These are phyloP conservation scores for Casuarius casuarius DNA, from an alignment of 2,113 vertebrate species.

Conservation along the genomic window DNA sequence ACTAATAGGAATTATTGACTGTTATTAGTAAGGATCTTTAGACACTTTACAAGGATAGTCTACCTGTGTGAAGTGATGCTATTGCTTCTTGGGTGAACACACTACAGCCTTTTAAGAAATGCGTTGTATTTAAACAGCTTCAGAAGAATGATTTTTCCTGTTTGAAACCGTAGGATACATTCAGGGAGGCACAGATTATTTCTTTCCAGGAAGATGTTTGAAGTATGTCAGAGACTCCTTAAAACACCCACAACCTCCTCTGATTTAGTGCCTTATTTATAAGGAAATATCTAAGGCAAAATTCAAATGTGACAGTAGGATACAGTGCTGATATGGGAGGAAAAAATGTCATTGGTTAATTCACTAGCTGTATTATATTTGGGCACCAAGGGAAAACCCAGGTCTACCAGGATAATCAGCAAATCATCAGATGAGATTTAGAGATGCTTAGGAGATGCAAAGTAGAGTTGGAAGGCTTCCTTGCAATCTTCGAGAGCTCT, in stretches of 20 bases:
- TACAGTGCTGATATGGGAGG: background rate
- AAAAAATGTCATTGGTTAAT: background rate
- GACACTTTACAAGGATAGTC: background rate
- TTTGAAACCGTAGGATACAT: background rate
- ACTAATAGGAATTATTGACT: constrained; percentile 13
- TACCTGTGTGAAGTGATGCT: background rate
- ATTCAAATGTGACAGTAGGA: background rate
- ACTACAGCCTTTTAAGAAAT: background rate
- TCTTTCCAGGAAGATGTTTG: background rate
- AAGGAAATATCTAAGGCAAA: background rate
- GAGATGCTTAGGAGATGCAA: background rate
- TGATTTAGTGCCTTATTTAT: background rate
- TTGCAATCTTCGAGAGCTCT: background rate
- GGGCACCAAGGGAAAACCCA: background rate
- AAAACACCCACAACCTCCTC: background rate
- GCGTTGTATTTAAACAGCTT: background rate
- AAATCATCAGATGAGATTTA: background rate
- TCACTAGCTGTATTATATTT: background rate
- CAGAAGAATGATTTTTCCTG: background rate
- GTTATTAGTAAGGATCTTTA: constrained; percentile 31
- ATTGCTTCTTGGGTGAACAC: background rate
- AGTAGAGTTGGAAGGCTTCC: background rate
- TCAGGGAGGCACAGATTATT: background rate
- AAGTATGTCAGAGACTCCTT: background rate
- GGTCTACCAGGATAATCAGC: background rate